Base-by-base conservation (phyloP, 2,113 vertebrate species). In the Antennarius striatus region DNA sequence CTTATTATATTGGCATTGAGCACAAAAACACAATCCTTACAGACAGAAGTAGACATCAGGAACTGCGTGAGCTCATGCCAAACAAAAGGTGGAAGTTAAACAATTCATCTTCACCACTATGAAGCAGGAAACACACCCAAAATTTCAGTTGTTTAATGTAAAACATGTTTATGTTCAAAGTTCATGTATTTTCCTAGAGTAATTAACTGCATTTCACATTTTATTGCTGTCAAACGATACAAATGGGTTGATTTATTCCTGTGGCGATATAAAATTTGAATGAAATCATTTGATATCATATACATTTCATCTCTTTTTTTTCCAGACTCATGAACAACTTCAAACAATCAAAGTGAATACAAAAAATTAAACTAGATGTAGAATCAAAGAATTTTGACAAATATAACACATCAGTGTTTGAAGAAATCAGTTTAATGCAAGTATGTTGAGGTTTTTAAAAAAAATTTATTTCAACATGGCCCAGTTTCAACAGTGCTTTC, bases 401-500 rank as follows among this genome's bases (percentile, higher is more conserved):
- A 63, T 48, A 9, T 57, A 17, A 32, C 42, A 36, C 42, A n/a
- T 56, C 1, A 40, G 32, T 28, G 36, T 54, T 65, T 65, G 11
- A 39, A 58, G 7, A 64, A 64, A 51, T 45, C 42, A 29, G 40
- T 72, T 43, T 28, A 56, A 63, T 48, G 10, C 14, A 45, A 59
- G 52, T 30, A 29, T 79, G 14, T 50, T 29, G 16, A 30, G 14
- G 6, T 15, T 28, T 28, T 22, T 29, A 3, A 3, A 22, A 1
- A 3, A 3, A 22, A 1, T 22, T 63, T 11, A 0, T 45, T 80
- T 95, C 90, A 95, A 79, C 90, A 92, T 57, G 95, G 93, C 14
- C 94, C 94, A 0, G 93, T 93, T 79, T 96, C 94, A 43, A 94
- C 89, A 4, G 95, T 94, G 8, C 93, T 91, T 46, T 94, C 92